phyloP scores from a whole-genome alignment of 2,888 invertebrate genomes.

The Tridacna gigas region DNA sequence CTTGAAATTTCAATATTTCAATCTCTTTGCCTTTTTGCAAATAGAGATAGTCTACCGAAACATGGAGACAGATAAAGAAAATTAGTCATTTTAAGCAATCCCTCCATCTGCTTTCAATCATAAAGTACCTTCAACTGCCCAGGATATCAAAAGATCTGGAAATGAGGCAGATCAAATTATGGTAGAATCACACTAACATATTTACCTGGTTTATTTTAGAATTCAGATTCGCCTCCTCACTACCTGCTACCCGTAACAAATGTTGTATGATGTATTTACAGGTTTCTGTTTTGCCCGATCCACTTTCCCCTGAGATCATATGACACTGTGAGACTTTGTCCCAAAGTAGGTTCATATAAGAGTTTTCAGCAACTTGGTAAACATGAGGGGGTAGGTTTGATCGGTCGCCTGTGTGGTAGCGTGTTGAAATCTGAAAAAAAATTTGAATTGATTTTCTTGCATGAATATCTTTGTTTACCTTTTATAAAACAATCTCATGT shows the following conservation, averaged over 20 bases:
- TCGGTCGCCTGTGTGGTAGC: constrained; percentile 56
- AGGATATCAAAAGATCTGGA: too few relatives aligned
- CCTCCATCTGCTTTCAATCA: too few relatives aligned
- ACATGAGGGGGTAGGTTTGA: constrained; percentile 78
- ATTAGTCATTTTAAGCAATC: too few relatives aligned
- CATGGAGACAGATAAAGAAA: too few relatives aligned
- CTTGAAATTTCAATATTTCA: too few relatives aligned
- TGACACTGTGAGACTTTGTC: constrained; percentile 79
- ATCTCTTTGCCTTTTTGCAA: too few relatives aligned
- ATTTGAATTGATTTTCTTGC: neutral
- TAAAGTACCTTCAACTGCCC: too few relatives aligned
- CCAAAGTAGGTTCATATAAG: constrained; percentile 72
- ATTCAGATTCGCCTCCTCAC: constrained; percentile 73
- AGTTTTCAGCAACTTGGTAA: constrained; percentile 79
- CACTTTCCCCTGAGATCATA: constrained; percentile 83
- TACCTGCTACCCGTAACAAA: constrained; percentile 69
- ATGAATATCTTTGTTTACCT: too few relatives aligned
- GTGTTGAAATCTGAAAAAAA: constrained; percentile 65
- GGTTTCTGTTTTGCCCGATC: constrained; percentile 81
- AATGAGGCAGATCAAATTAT: too few relatives aligned
- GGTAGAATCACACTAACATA: neutral
- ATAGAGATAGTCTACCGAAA: too few relatives aligned
- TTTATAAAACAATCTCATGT: too few relatives aligned
- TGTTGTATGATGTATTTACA: constrained; percentile 79
- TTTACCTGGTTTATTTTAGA: constrained; percentile 77